Percentiles rank a stretch among this genome's conserved stretches.
Evolutionary conservation across 2,888 invertebrate genomes (phyloP).

Genomic region (Aspidiotus rigidus): DNA sequence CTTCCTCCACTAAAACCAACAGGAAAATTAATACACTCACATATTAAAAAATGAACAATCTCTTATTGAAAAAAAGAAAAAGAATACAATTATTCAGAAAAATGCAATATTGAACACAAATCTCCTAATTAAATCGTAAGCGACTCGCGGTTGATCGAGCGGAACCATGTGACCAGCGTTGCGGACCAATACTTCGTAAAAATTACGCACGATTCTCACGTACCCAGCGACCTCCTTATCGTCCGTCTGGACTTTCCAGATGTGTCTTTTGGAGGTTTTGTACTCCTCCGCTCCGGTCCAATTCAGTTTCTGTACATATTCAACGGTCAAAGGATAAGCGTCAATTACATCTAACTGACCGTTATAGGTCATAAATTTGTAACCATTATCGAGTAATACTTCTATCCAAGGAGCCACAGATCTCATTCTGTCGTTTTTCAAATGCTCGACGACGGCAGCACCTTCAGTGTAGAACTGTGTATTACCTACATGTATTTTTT

Average conservation of each 20-base stretch:
- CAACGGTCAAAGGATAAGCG: slow-evolving; percentile 73
- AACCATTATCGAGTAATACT: slow-evolving; percentile 54
- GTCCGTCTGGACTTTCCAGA: slow-evolving; percentile 55
- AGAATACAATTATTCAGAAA: slow-evolving; percentile 7
- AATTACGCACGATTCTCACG: slow-evolving; percentile 58
- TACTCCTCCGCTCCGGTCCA: slow-evolving; percentile 60
- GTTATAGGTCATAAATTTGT: slow-evolving; percentile 70
- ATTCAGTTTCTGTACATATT: slow-evolving; percentile 61
- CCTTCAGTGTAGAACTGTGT: slow-evolving; percentile 55
- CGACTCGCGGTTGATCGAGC: slow-evolving; percentile 67
- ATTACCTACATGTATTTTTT: slow-evolving; percentile 75
- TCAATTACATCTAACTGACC: slow-evolving; percentile 88
- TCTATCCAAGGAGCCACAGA: slow-evolving; percentile 64
- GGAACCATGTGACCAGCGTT: slow-evolving; percentile 78
- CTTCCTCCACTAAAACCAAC: too few species aligned
- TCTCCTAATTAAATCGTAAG: slow-evolving; percentile 60
- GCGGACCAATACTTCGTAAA: slow-evolving; percentile 64
- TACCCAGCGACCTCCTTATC: slow-evolving; percentile 61
- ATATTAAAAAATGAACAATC: too few species aligned
- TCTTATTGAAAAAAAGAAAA: too few species aligned
- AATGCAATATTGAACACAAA: slow-evolving; percentile 54
- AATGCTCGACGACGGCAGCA: slow-evolving; percentile 56
- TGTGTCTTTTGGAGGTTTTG: slow-evolving; percentile 53
- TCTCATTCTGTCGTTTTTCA: slow-evolving; percentile 70
- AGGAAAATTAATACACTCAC: too few species aligned